phyloP scores from a whole-genome alignment of 1,140 invertebrate genomes.

The Atopsyche davidsoni region DNA sequence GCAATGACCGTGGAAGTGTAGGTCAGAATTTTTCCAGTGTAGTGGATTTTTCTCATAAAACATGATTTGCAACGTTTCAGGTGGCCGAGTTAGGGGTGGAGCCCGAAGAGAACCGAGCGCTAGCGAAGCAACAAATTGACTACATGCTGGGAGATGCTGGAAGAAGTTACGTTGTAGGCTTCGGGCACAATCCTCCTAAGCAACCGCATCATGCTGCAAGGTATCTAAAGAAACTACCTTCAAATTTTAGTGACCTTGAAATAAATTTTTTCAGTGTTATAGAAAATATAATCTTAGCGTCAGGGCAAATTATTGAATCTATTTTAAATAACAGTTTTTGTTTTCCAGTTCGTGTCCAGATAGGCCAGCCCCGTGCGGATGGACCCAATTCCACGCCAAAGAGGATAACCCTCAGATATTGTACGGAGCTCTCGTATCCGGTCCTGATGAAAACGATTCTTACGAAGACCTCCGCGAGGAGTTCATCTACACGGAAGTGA shows the following conservation, averaged over 20 bases:
- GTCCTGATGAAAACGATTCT: slow-evolving; percentile 49
- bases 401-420: slow-evolving; percentile 51
- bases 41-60: slow-evolving; percentile 7
- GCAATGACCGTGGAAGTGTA: too few species aligned
- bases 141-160: slow-evolving; percentile 58
- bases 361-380: slow-evolving; percentile 46
- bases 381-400: slow-evolving; percentile 43
- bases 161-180: slow-evolving; percentile 59
- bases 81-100: slow-evolving; percentile 43
- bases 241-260: not conserved
- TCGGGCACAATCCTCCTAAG: slow-evolving; percentile 52
- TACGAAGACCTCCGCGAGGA: slow-evolving; percentile 50
- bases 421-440: slow-evolving; percentile 53
- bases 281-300: not conserved
- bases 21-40: not conserved
- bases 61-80: slow-evolving; percentile 28
- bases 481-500: slow-evolving; percentile 53
- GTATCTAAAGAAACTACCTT: slow-evolving; percentile 33
- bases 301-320: slow-evolving; percentile 1
- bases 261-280: not conserved
- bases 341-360: slow-evolving; percentile 48
- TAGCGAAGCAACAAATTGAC: slow-evolving; percentile 56
- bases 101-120: slow-evolving; percentile 43
- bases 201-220: slow-evolving; percentile 51
- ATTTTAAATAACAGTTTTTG: slow-evolving; percentile 11